Evolutionary conservation across 1,140 invertebrate species (phyloP), one percentile per base, ranked within the genome.

Genomic region (Aphelenchoides fujianensis): DNA sequence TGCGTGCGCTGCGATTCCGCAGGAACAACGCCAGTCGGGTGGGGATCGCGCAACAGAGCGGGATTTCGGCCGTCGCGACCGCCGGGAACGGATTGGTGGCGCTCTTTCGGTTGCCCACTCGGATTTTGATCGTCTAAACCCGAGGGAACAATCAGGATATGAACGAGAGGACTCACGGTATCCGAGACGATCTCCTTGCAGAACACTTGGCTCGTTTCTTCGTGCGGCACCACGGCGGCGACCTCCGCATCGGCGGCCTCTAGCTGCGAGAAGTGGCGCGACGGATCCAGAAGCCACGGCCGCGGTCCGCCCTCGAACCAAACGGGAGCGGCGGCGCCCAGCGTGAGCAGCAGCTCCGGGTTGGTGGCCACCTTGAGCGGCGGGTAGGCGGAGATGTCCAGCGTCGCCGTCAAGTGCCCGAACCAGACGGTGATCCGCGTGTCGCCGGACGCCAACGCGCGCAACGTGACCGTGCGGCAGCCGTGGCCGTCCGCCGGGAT

Each of bases 241-340:
- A n/a, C n/a, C n/a, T n/a, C n/a, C n/a, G n/a, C n/a, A 7, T 72
- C 61, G 2, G 19, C 30, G 3, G 70, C 16, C 34, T 74, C 70
- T 9, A 70, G 52, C 3, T 57, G 23, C 55, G 73, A 32, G 71
- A 78, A 86, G 63, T 84, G 85, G 69, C 81, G 80, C 0, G 84
- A 82, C 61, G 88, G 83, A 84, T 89, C 85, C 72, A 87, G 85
- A 68, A 89, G 70, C 87, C 89, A 86, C 36, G 90, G 86, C 78
- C 87, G 78, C 48, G 91, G 89, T 68, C 91, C 88, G 70, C 91
- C 91, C 75, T 87, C 88, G 83, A 91, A 91, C 19, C 90, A 82
- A 53, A 92, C 81, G 75, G 90, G 88, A 35, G 89, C 87, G 0
- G 88, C 89, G 3, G 91, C 88, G 30, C 90, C 91, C 2, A 91